Conservation (phyloP, 1,140 invertebrate species). For the Dinoponera quadriceps region DNA sequence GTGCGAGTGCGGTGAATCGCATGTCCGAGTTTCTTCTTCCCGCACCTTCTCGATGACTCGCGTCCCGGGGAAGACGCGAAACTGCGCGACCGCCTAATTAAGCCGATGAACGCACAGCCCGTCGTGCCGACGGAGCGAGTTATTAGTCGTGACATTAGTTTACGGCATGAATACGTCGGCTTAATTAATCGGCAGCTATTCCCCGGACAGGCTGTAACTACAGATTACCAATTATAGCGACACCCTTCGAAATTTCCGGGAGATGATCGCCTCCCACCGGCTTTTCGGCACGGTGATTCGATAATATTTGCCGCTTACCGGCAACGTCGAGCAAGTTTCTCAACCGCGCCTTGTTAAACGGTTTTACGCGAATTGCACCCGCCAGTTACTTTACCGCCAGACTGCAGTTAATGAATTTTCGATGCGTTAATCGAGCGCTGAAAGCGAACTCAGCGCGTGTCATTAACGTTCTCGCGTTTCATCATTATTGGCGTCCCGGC, state of each 20-base stretch:
- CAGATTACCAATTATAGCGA: conserved; percentile 75
- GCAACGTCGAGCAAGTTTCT: conserved; percentile 1
- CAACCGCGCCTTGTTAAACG: background rate
- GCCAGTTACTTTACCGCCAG: background rate
- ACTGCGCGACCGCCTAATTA: conserved; percentile 45
- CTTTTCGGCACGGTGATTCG: conserved; percentile 40
- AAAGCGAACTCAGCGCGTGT: background rate
- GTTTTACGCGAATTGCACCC: conserved; percentile 13
- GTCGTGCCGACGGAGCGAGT: conserved; percentile 70
- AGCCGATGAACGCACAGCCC: conserved; percentile 25
- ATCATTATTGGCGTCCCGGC: background rate
- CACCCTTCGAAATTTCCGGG: conserved; percentile 73
- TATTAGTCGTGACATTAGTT: conserved; percentile 78
- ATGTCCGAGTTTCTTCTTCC: too few relatives aligned
- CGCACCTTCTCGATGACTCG: too few relatives aligned
- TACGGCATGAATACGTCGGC: conserved; percentile 74
- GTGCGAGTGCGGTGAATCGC: too few relatives aligned
- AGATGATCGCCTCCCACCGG: conserved; percentile 42
- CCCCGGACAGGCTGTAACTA: conserved; percentile 74
- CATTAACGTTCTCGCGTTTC: background rate
- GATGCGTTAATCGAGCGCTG: background rate
- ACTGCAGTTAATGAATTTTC: conserved; percentile 26
- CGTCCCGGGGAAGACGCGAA: too few relatives aligned
- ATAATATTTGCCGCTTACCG: conserved; percentile 45
- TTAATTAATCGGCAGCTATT: conserved; percentile 78